A percentile compares a stretch with the other conserved stretches of the same genome.
Evolutionary conservation across 2,888 invertebrate genomes (phyloP).

Genomic region (Plagiodera versicolora): DNA sequence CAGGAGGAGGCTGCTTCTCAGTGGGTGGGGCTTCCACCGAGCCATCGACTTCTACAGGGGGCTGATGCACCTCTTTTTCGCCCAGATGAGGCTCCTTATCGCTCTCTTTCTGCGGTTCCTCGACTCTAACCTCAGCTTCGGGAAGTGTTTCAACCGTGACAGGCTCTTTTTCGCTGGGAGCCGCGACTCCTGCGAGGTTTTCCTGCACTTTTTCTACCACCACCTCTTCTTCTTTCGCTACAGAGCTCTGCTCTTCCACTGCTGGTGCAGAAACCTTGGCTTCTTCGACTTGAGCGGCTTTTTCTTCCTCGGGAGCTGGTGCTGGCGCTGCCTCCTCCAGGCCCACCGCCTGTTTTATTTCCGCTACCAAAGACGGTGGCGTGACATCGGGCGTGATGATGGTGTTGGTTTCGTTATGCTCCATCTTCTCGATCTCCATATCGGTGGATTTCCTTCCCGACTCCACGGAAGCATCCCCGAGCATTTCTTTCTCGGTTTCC

Average conservation of each 20-base stretch:
- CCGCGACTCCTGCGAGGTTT: not conserved
- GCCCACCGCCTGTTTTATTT: not conserved
- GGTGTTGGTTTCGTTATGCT: constrained; percentile 32
- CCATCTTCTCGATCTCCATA: constrained; percentile 45
- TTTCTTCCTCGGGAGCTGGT: no score
- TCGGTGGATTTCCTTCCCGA: constrained; percentile 42
- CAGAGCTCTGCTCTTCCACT: no score
- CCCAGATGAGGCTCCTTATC: no score
- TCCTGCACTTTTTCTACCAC: not conserved
- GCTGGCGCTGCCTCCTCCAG: no score
- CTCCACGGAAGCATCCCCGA: constrained; percentile 24
- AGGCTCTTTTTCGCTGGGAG: not conserved
- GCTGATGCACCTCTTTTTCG: not conserved
- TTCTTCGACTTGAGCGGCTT: no score
- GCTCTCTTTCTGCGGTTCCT: not conserved
- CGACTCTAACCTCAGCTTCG: no score
- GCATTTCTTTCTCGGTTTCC: not conserved
- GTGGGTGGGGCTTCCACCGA: not conserved
- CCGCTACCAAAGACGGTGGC: not conserved
- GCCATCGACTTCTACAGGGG: not conserved
- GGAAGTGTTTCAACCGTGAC: no score
- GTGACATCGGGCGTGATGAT: constrained; percentile 19
- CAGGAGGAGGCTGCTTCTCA: not conserved
- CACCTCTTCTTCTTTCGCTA: no score
- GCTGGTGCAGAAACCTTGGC: no score